These are phyloP conservation scores for Ictidomys tridecemlineatus DNA, from an alignment of 2,113 vertebrate species.

Conservation along the genomic window DNA sequence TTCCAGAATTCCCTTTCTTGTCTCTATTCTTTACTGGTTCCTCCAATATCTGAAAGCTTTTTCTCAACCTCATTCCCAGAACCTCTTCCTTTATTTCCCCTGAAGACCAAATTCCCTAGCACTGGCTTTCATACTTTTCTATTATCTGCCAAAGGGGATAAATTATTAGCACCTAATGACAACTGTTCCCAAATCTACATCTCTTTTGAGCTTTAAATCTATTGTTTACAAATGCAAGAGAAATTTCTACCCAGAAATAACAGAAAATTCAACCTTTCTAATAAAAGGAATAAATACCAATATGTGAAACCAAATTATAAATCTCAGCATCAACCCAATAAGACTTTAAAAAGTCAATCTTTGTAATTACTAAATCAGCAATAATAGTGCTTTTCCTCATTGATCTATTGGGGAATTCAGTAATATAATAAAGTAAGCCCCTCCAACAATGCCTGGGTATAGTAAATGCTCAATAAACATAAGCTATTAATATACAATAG, in stretches of 20 bases:
- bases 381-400: conserved; percentile 1
- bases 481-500: neutral
- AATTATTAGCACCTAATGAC: conserved; percentile 13
- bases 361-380: conserved; percentile 22
- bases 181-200: neutral
- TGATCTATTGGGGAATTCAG: neutral
- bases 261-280: neutral
- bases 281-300: conserved; percentile 22
- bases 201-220: conserved; percentile 21
- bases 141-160: neutral
- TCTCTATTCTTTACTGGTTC: neutral
- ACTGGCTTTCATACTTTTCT: conserved; percentile 38
- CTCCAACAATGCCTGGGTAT: neutral
- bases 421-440: neutral
- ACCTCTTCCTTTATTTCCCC: neutral
- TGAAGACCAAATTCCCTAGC: neutral
- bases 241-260: conserved; percentile 23
- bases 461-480: neutral
- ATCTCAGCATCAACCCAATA: neutral
- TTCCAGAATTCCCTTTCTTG: neutral
- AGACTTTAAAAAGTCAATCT: neutral
- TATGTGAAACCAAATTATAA: conserved; percentile 15
- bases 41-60: conserved; percentile 1
- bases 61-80: neutral
- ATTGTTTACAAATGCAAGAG: conserved; percentile 25